Conservation (phyloP, 1,140 invertebrate species). For the Atta texana region DNA sequence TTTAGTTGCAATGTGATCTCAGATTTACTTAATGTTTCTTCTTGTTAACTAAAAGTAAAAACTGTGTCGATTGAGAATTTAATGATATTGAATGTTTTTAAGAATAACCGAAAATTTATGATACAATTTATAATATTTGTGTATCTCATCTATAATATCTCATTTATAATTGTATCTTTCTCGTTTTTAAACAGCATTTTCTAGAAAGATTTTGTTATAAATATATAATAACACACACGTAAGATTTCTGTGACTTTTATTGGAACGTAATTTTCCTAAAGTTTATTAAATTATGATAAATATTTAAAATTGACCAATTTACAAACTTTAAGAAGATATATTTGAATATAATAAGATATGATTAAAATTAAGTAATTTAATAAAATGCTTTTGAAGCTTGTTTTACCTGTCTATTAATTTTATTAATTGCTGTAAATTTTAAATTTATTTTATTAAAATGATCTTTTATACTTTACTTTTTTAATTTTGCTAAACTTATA, state of each 20-base stretch:
- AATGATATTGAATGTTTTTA: neutral
- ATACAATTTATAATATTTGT: neutral
- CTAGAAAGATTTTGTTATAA: neutral
- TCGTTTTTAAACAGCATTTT: neutral
- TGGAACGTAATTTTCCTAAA: neutral
- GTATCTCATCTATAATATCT: neutral
- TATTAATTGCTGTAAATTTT: neutral
- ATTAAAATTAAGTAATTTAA: neutral
- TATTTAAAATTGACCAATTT: too few relatives aligned
- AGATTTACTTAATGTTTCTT: neutral
- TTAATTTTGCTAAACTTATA: neutral
- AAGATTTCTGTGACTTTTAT: neutral
- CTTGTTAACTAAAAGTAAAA: neutral
- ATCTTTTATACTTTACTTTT: neutral
- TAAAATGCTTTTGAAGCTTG: neutral
- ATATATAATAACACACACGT: neutral
- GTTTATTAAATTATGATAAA: too few relatives aligned
- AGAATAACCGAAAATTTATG: neutral
- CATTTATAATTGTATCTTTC: neutral
- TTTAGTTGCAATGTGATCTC: neutral
- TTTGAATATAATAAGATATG: too few relatives aligned
- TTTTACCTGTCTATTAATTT: constrained; percentile 18
- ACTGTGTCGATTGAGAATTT: neutral
- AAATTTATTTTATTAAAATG: neutral
- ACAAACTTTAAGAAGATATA: too few relatives aligned